phyloP scores from a whole-genome alignment of 2,113 vertebrate genomes.

The Paratilapia polleni region DNA sequence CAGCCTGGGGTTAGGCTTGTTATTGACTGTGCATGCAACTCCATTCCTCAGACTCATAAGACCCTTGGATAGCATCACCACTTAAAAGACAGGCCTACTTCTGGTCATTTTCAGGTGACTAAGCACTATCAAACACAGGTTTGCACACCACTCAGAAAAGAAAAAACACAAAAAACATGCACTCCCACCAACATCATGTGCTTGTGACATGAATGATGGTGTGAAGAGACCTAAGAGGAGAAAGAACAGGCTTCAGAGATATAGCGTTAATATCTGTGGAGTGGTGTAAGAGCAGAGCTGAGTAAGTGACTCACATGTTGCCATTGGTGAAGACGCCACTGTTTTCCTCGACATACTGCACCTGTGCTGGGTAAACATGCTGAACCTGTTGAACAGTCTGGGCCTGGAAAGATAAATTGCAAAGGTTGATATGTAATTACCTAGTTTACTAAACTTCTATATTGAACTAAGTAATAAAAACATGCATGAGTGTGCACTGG shows the following conservation, averaged over 20 bases:
- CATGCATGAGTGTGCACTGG: not conserved
- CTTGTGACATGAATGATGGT: constrained; percentile 65
- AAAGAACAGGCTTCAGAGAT: constrained; percentile 42
- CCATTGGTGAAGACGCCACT: constrained; percentile 94
- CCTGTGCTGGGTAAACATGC: constrained; percentile 93
- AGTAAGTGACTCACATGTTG: constrained; percentile 88
- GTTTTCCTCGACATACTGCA: constrained; percentile 97
- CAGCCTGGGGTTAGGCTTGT: constrained; percentile 15
- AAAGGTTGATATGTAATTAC: constrained; percentile 29
- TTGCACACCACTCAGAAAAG: not conserved
- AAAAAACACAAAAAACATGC: constrained; percentile 12
- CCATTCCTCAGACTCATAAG: constrained; percentile 17
- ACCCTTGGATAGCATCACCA: constrained; percentile 25
- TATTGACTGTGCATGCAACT: constrained; percentile 20
- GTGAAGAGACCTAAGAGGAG: constrained; percentile 54
- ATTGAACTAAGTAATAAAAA: not conserved
- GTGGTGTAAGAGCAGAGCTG: constrained; percentile 22
- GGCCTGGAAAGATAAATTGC: constrained; percentile 62
- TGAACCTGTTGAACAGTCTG: constrained; percentile 92
- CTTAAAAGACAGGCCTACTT: constrained; percentile 58
- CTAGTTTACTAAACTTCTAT: not conserved
- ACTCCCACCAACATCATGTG: constrained; percentile 63
- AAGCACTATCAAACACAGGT: constrained; percentile 39
- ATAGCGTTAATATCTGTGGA: constrained; percentile 43
- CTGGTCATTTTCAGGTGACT: constrained; percentile 77